These are phyloP conservation scores for Pseudochirops corinnae DNA, from an alignment of 2,797 vertebrate genomes.

Conservation along the genomic window DNA sequence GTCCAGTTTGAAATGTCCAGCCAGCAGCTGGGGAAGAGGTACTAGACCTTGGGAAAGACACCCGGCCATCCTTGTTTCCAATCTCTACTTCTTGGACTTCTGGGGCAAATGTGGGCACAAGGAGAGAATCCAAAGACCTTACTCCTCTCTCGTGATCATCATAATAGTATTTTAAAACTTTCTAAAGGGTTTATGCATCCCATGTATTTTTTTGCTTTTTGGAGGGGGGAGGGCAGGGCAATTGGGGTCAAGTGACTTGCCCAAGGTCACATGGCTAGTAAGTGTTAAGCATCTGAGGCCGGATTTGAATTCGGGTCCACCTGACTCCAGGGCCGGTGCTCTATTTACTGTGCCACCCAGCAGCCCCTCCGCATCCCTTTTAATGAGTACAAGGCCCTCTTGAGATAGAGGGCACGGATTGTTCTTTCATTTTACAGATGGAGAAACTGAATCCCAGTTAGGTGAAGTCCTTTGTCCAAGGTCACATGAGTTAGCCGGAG, in stretches of 20 bases:
- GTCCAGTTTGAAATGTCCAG: not conserved
- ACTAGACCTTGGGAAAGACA: not conserved
- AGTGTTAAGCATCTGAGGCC: no score
- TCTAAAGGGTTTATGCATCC: not conserved
- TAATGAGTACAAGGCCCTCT: not conserved
- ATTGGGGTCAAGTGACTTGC: no score
- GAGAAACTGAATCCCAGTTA: not conserved
- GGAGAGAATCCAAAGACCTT: not conserved
- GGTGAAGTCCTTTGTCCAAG: not conserved
- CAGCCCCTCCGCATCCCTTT: not conserved
- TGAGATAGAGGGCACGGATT: not conserved
- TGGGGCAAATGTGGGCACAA: not conserved
- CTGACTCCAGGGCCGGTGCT: no score
- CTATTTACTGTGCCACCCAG: no score
- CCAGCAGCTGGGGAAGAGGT: not conserved
- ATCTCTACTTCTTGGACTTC: not conserved
- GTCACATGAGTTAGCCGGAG: not conserved
- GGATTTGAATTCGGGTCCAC: no score
- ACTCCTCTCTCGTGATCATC: not conserved
- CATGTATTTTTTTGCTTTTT: no score
- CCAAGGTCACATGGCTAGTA: no score
- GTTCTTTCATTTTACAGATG: not conserved
- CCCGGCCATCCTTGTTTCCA: not conserved
- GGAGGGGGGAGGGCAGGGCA: no score
- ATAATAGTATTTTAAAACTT: not conserved